Evolutionary conservation across 2,888 invertebrate species (phyloP).

Genomic region (Leptinotarsa juncta): DNA sequence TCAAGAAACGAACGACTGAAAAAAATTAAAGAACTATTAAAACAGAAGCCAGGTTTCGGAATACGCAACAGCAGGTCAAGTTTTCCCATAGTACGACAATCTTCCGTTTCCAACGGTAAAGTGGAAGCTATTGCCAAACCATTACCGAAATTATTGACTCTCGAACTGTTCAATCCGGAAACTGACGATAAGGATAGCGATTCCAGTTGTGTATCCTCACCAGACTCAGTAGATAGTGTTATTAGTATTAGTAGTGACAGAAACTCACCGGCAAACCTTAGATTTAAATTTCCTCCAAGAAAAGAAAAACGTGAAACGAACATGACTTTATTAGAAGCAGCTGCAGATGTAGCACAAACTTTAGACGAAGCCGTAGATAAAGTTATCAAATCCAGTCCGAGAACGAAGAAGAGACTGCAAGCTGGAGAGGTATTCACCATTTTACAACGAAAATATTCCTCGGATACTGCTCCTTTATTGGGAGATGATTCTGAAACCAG

Average conservation of each 20-base stretch:
- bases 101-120: constrained; percentile 69
- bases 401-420: constrained; percentile 53
- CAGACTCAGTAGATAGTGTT: constrained; percentile 88
- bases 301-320: constrained; percentile 46
- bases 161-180: constrained; percentile 90
- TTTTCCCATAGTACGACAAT: constrained; percentile 77
- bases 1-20: constrained; percentile 73
- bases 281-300: constrained; percentile 53
- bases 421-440: constrained; percentile 52
- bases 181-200: constrained; percentile 92
- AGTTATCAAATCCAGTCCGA: constrained; percentile 74
- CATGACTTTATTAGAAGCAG: constrained; percentile 73
- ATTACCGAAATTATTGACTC: constrained; percentile 79
- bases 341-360: constrained; percentile 74
- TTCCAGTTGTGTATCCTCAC: constrained; percentile 87
- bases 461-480: constrained; percentile 58
- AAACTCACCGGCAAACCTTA: constrained; percentile 32
- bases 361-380: constrained; percentile 77
- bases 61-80: constrained; percentile 61
- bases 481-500: constrained; percentile 47
- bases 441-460: constrained; percentile 52
- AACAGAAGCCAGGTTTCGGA: constrained; percentile 76
- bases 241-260: constrained; percentile 64
- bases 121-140: constrained; percentile 74
- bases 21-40: constrained; percentile 78